These are phyloP conservation scores for Byasa hedistus DNA, from an alignment of 2,888 invertebrate species.

Conservation along the genomic window DNA sequence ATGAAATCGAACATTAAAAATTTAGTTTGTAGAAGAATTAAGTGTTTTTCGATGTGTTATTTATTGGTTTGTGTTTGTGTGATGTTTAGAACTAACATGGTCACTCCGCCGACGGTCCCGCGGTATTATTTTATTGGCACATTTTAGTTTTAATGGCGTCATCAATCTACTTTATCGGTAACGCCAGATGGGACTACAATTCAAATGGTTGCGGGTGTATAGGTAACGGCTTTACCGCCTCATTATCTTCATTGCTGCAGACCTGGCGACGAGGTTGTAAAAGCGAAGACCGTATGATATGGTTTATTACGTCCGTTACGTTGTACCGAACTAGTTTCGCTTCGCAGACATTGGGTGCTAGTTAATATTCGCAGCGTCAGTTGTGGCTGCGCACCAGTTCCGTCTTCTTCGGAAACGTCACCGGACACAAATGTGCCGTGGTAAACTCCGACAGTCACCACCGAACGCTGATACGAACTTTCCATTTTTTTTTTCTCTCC, in stretches of 20 bases:
- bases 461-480: background rate
- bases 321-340: no score
- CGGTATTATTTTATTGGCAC: no score
- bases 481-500: background rate
- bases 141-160: no score
- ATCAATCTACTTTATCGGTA: slow-evolving; percentile 19
- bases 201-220: no score
- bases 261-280: no score
- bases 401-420: background rate
- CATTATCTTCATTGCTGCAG: no score
- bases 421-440: slow-evolving; percentile 8
- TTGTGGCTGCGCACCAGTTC: slow-evolving; percentile 45
- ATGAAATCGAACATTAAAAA: no score
- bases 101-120: no score
- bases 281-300: no score
- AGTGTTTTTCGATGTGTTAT: slow-evolving; percentile 19
- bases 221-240: no score
- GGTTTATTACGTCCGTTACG: no score
- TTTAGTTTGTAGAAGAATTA: slow-evolving; percentile 8
- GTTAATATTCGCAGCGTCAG: slow-evolving; percentile 63
- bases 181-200: background rate
- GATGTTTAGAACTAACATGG: background rate
- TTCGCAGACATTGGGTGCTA: slow-evolving; percentile 36
- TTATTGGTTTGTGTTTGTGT: slow-evolving; percentile 16
- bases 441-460: slow-evolving; percentile 1